Evolutionary conservation across 2,113 vertebrate genomes (phyloP).

Genomic region (Sinocyclocheilus anshuiensis): DNA sequence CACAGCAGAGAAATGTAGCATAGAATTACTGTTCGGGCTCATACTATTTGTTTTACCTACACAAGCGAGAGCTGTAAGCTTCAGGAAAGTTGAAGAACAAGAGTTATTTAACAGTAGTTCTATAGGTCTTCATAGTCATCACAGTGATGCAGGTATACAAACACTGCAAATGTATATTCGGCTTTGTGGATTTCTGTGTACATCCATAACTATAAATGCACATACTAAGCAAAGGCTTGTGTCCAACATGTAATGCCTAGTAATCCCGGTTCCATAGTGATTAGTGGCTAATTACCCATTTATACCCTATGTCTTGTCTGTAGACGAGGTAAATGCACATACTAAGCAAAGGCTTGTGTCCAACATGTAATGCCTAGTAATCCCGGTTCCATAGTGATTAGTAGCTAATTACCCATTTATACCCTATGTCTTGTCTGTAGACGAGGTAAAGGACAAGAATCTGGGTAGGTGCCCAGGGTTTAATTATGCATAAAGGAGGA

Average conservation of each 20-base stretch:
- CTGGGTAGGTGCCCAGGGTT: constrained; percentile 43
- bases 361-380: constrained; percentile 52
- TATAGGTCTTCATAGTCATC: not conserved
- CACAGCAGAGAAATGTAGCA: constrained; percentile 41
- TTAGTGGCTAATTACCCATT: constrained; percentile 42
- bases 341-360: constrained; percentile 29
- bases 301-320: constrained; percentile 35
- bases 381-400: constrained; percentile 51
- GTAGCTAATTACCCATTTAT: constrained; percentile 36
- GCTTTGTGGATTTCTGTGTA: not conserved
- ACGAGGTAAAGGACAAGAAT: constrained; percentile 1
- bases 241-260: constrained; percentile 46
- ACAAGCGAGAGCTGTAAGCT: not conserved
- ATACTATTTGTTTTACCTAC: not conserved
- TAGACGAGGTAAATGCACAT: not conserved
- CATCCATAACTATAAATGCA: not conserved
- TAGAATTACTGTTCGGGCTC: constrained; percentile 8
- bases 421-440: constrained; percentile 30
- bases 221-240: constrained; percentile 19
- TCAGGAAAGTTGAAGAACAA: not conserved
- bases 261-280: constrained; percentile 53
- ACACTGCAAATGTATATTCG: not conserved
- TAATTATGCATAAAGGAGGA: constrained; percentile 57
- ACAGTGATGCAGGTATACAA: not conserved
- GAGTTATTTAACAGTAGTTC: not conserved